Base-by-base conservation (phyloP, 1,140 invertebrate genomes). In the Drosophila biarmipes region DNA sequence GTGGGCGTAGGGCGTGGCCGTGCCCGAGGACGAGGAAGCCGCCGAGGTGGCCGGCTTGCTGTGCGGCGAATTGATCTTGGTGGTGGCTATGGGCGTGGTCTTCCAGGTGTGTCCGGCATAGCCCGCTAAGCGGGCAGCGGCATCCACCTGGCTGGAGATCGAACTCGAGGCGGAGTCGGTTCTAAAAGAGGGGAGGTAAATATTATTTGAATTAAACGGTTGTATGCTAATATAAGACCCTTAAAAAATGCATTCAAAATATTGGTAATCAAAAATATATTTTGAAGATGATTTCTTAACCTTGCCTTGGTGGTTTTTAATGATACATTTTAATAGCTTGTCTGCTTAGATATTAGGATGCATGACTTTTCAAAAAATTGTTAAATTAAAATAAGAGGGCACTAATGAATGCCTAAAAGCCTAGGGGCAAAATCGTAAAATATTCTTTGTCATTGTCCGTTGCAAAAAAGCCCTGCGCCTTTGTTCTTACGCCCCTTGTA, bases 51-150 rank as follows among this genome's bases (percentile, higher is more conserved):
- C 24, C 1, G 93, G 92, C 54, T 93, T 93, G 67, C 93, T 93
- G 77, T 91, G 78, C 17, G 90, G 93, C 42, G 93, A 92, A 52
- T 91, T 93, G 73, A 92, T 93, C 75, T 93, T 93, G 1, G 90
- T 93, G 78, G 80, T 92, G 31, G 80, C 82, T 57, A 84, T 86
- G n/a, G 73, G 81, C 55, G 84, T 92, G 34, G 87, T 91, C 78
- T 62, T 93, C 92, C 89, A 93, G 90, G 74, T 93, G 82, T 92
- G 69, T 5, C 61, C 75, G 0, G 67, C 84, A 29, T 78, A 90
- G 35, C 90, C 79, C 7, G 78, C 80, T 1, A 91, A 67, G 3
- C 91, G 90, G 14, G 86, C 84, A 2, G 90, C 90, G 1, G 90
- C 90, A 51, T 91, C 91, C 21, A 92, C 91, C 58, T 92, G 86